Base-by-base conservation (phyloP, 2,888 invertebrate genomes). In the Polymixis lichenea region DNA sequence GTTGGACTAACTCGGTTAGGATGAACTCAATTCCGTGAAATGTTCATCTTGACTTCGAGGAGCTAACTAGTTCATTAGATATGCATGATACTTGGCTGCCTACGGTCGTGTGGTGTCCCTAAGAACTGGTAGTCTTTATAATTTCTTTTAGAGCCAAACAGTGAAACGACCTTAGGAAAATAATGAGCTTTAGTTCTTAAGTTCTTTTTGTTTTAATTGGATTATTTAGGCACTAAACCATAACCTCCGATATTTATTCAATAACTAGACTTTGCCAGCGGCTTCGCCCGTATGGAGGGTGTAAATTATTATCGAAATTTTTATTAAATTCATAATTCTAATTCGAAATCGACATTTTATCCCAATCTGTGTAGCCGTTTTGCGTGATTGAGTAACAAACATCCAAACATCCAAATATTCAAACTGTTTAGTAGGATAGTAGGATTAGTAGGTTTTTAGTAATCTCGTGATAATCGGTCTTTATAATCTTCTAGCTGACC, bases 21-120 rank as follows among this genome's bases (percentile, higher is more conserved):
- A 72, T 78, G 67, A 75, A 73, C 83, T 83, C 78, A 71, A 75
- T 86, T 83, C 32, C 64, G 56, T 68, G 77, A 65, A 67, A 72
- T 85, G 53, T 68, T 61, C 72, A 70, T 72, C 74, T 85, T 72
- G 78, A 72, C 70, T 85, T 75, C 55, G 58, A 75, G 58, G 68
- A 85, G 86, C 58, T 77, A 74, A 74, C 78, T 69, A 55, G 58
- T 43, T 38, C 46, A 75, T 84, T 71, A 62, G 70, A 32, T 72
- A 85, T 78, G 64, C 67, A 75, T 73, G 75, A 68, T 64, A 51
- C 58, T 80, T 49, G 69, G 25, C 28, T 60, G 38, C 22, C 22
- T 46, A 22, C 17, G 58, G 17, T 46, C 55, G 60, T 61, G 32
- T 25, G 69, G 25, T 56, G 7, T 38, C 19, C 19, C 19, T 66